phyloP scores from a whole-genome alignment of 1,140 invertebrate species.

The Hydropsyche tenuis region DNA sequence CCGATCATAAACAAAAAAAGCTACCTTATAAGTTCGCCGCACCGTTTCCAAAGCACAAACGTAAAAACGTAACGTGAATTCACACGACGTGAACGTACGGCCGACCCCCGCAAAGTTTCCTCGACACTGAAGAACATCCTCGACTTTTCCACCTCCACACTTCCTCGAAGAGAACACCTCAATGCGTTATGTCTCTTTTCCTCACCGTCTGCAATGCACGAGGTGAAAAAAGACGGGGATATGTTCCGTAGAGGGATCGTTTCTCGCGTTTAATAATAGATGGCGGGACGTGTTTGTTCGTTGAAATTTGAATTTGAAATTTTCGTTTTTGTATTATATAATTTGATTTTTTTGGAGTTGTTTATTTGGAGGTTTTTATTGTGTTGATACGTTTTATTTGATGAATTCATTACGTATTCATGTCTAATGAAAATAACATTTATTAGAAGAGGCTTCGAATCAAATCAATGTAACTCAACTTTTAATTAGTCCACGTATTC shows the following conservation, averaged over 20 bases:
- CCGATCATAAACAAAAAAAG: too few species aligned
- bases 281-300: neutral
- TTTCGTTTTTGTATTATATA: neutral
- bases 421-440: too few species aligned
- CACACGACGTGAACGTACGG: neutral
- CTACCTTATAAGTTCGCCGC: too few species aligned
- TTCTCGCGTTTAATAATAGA: neutral
- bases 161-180: conserved; percentile 30
- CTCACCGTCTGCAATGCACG: neutral
- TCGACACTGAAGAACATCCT: conserved; percentile 26
- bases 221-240: neutral
- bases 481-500: too few species aligned
- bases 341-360: too few species aligned
- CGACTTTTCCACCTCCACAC: conserved; percentile 35
- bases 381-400: too few species aligned
- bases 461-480: too few species aligned
- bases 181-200: conserved; percentile 11
- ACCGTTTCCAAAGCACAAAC: too few species aligned
- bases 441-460: too few species aligned
- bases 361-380: too few species aligned
- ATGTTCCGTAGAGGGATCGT: neutral
- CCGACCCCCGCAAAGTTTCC: conserved; percentile 6
- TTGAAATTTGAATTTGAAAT: neutral
- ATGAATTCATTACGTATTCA: too few species aligned
- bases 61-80: too few species aligned